A percentile compares a stretch with the other conserved stretches of the same genome.
Conservation (phyloP, 1,140 invertebrate species). For the Teleopsis dalmanni region DNA sequence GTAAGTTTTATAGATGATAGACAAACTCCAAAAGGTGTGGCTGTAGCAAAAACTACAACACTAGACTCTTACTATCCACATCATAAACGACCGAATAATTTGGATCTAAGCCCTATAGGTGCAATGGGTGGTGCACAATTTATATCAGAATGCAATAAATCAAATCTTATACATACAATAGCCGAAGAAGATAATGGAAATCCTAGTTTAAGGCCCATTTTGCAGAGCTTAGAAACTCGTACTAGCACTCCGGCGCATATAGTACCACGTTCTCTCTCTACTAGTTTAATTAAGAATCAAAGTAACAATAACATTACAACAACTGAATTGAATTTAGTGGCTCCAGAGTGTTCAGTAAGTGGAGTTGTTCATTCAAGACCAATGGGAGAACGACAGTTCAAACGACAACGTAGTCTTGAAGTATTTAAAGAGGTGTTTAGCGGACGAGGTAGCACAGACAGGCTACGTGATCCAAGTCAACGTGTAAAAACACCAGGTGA, state of each 20-base stretch:
- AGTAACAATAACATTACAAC: slow-evolving; percentile 17
- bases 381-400: slow-evolving; percentile 18
- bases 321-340: slow-evolving; percentile 14
- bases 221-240: slow-evolving; percentile 33
- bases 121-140: background rate
- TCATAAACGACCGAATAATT: slow-evolving; percentile 31
- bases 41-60: slow-evolving; percentile 2
- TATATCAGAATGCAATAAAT: slow-evolving; percentile 4
- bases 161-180: slow-evolving; percentile 12
- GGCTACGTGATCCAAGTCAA: slow-evolving; percentile 62
- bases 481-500: slow-evolving; percentile 76
- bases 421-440: slow-evolving; percentile 62
- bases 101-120: slow-evolving; percentile 27
- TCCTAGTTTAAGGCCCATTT: background rate
- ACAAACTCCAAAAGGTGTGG: slow-evolving; percentile 2
- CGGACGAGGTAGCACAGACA: slow-evolving; percentile 49
- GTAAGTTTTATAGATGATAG: slow-evolving; percentile 14
- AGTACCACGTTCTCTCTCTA: slow-evolving; percentile 34
- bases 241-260: slow-evolving; percentile 33
- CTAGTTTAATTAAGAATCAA: slow-evolving; percentile 33
- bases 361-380: slow-evolving; percentile 1
- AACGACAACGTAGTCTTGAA: slow-evolving; percentile 55
- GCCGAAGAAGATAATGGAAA: slow-evolving; percentile 1
- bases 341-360: slow-evolving; percentile 16
- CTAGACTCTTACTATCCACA: slow-evolving; percentile 7